phyloP scores from a whole-genome alignment of 2,888 invertebrate genomes.

The Epirrita christyi region DNA sequence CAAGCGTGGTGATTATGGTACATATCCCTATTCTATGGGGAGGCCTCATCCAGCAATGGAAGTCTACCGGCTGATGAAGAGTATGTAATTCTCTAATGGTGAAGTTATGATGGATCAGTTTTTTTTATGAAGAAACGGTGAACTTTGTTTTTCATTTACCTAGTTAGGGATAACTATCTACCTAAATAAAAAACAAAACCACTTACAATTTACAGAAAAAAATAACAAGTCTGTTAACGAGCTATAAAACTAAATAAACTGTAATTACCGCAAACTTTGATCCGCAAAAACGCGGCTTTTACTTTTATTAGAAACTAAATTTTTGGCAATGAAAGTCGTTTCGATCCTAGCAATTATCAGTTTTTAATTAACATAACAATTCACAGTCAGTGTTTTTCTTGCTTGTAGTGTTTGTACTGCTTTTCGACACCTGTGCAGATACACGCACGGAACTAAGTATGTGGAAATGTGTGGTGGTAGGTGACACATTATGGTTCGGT shows the following conservation, averaged over 20 bases:
- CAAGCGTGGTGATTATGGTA: too few relatives aligned
- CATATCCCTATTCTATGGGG: too few relatives aligned
- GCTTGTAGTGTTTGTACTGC: conserved; percentile 3
- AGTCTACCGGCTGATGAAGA: too few relatives aligned
- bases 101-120: too few relatives aligned
- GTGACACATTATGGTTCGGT: too few relatives aligned
- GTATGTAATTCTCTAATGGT: too few relatives aligned
- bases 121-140: too few relatives aligned
- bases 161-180: too few relatives aligned
- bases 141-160: too few relatives aligned
- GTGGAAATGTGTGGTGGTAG: background rate
- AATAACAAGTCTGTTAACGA: conserved; percentile 5
- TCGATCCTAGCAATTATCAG: conserved; percentile 25
- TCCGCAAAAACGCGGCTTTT: conserved; percentile 24
- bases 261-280: conserved; percentile 15
- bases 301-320: conserved; percentile 36
- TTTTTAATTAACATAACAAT: conserved; percentile 33
- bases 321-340: conserved; percentile 34
- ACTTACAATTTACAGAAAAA: conserved; percentile 4
- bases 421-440: conserved; percentile 8
- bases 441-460: conserved; percentile 3
- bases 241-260: conserved; percentile 8
- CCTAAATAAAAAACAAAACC: background rate
- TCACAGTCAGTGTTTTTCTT: conserved; percentile 16
- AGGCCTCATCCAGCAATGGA: too few relatives aligned